phyloP scores from a whole-genome alignment of 2,113 vertebrate species.

The cattle (Bos taurus) region ARS-UCD2.0 NC_037334.1:42054001-42054500 shows the following conservation, averaged over 20 bases:
- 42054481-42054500: neutral
- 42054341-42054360: neutral
- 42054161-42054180: neutral
- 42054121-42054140: neutral
- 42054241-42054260: neutral
- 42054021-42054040: neutral
- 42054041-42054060: neutral
- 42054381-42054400: neutral
- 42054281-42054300: neutral
- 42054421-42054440: slow-evolving; percentile 22
- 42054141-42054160: neutral
- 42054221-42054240: neutral
- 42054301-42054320: neutral
- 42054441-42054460: slow-evolving; percentile 47
- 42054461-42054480: slow-evolving; percentile 45
- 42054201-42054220: neutral
- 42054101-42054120: neutral
- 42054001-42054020: neutral
- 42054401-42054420: neutral
- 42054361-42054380: neutral
- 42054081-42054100: neutral
- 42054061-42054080: neutral
- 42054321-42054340: neutral
- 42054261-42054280: neutral
- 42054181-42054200: neutral